Conservation (phyloP, 2,888 invertebrate genomes). For the Micropterix aruncella region DNA sequence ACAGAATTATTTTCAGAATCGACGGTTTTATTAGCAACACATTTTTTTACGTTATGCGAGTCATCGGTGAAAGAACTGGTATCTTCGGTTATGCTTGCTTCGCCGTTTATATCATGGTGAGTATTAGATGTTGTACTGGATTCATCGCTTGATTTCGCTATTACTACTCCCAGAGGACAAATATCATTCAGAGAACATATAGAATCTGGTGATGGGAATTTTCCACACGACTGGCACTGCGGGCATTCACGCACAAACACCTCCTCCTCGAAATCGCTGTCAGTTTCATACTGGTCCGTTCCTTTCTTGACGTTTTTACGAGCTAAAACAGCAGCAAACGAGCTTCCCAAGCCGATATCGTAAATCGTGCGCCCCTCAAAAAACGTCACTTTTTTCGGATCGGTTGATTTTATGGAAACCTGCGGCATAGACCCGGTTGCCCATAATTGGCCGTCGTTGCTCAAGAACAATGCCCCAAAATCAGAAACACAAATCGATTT, state of each 20-base stretch:
- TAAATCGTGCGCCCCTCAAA: slow-evolving; percentile 54
- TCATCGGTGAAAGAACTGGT: slow-evolving; percentile 42
- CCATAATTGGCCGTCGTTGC: slow-evolving; percentile 54
- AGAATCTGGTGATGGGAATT: slow-evolving; percentile 41
- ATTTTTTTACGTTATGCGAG: slow-evolving; percentile 28
- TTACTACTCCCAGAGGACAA: slow-evolving; percentile 45
- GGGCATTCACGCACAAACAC: slow-evolving; percentile 52
- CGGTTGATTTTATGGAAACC: slow-evolving; percentile 41
- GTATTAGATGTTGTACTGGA: slow-evolving; percentile 44
- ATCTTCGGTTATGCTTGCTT: slow-evolving; percentile 39
- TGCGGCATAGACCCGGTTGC: slow-evolving; percentile 54
- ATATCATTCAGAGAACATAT: slow-evolving; percentile 47
- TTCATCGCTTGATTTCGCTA: slow-evolving; percentile 44
- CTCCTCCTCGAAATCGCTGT: slow-evolving; percentile 46
- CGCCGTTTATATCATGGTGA: slow-evolving; percentile 39
- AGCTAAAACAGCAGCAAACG: slow-evolving; percentile 64
- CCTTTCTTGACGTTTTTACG: slow-evolving; percentile 40
- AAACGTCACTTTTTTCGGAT: slow-evolving; percentile 50
- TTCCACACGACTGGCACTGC: slow-evolving; percentile 43
- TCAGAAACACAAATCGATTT: slow-evolving; percentile 46
- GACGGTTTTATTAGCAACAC: slow-evolving; percentile 13
- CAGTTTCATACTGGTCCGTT: slow-evolving; percentile 40
- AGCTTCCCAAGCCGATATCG: slow-evolving; percentile 57
- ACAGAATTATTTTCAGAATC: slow-evolving; percentile 18
- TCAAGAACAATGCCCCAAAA: slow-evolving; percentile 48